Evolutionary conservation across 1,140 invertebrate species (phyloP).

Genomic region (Aphis gossypii): DNA sequence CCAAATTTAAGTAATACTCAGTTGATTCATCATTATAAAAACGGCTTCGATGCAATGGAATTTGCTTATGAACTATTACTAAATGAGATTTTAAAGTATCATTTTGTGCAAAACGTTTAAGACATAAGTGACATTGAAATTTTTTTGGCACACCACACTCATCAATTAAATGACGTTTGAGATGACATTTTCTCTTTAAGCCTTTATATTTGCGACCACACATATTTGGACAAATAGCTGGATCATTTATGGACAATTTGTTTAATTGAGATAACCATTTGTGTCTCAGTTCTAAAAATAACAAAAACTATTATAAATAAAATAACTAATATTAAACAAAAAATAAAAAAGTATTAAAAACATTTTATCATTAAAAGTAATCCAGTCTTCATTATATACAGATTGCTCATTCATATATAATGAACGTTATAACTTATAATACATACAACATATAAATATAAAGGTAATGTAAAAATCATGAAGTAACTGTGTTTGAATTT

Average conservation of each 20-base stretch:
- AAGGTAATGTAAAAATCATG: background rate
- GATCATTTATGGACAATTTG: background rate
- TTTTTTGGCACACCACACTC: slow-evolving; percentile 64
- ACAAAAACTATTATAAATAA: background rate
- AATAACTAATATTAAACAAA: background rate
- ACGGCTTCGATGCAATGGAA: background rate
- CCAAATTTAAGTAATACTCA: background rate
- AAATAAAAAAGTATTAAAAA: background rate
- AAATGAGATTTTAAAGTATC: slow-evolving; percentile 53
- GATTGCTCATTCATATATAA: background rate
- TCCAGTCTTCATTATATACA: background rate
- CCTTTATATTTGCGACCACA: slow-evolving; percentile 59
- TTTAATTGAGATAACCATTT: slow-evolving; percentile 26
- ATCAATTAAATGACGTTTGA: slow-evolving; percentile 59
- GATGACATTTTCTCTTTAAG: slow-evolving; percentile 59
- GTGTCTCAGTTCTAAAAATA: slow-evolving; percentile 21
- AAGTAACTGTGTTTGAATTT: background rate
- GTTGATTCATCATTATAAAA: background rate
- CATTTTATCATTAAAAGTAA: background rate
- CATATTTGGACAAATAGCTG: slow-evolving; percentile 47
- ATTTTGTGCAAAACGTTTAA: slow-evolving; percentile 55
- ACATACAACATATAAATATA: background rate
- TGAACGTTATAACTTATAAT: background rate
- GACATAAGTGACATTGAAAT: slow-evolving; percentile 64
- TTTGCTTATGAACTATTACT: slow-evolving; percentile 5